Conservation (phyloP, 2,113 vertebrate species). For the Sinocyclocheilus grahami region DNA sequence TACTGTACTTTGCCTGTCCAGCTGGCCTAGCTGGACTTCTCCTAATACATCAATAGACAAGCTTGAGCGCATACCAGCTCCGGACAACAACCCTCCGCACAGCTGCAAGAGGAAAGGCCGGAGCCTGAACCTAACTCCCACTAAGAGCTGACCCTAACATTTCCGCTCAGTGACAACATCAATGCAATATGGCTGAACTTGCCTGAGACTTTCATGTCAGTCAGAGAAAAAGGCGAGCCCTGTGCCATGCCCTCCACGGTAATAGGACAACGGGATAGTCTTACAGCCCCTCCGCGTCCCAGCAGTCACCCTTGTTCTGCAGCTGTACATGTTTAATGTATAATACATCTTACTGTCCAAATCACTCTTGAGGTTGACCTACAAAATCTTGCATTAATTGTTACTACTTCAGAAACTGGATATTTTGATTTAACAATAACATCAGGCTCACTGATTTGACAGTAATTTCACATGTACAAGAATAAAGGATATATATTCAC, state of each 20-base stretch:
- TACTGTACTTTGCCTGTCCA: constrained; percentile 40
- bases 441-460: constrained; percentile 2
- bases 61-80: constrained; percentile 9
- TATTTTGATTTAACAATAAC: neutral
- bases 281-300: constrained; percentile 12
- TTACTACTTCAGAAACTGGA: neutral
- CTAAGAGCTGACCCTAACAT: constrained; percentile 25
- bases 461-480: neutral
- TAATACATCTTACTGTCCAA: constrained; percentile 16
- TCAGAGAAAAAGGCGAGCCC: constrained; percentile 21
- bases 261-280: constrained; percentile 25
- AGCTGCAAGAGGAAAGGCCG: constrained; percentile 29
- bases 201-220: constrained; percentile 27
- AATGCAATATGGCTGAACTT: constrained; percentile 22
- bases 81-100: constrained; percentile 5
- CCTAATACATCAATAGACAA: neutral
- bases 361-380: neutral
- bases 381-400: neutral
- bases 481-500: neutral
- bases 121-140: constrained; percentile 16
- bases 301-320: neutral
- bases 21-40: constrained; percentile 13
- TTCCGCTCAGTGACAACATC: constrained; percentile 19
- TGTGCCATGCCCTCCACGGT: neutral
- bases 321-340: constrained; percentile 35